A percentile compares a stretch with the other conserved stretches of the same genome.
phyloP scores from a whole-genome alignment of 2,113 vertebrate species.

The Philantomba maxwellii region DNA sequence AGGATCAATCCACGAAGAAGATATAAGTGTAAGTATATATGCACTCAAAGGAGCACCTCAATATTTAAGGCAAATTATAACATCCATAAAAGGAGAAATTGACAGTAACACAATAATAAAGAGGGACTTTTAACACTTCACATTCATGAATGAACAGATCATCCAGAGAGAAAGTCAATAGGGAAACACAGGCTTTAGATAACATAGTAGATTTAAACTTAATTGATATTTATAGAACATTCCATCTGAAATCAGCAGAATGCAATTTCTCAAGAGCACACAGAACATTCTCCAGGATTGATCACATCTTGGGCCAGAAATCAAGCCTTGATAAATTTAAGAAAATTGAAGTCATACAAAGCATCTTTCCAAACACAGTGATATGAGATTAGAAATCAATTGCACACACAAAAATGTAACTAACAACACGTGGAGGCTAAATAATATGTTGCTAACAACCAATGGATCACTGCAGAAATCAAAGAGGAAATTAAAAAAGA shows the following conservation, averaged over 20 bases:
- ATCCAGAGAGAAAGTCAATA: not conserved
- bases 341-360: not conserved
- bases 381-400: not conserved
- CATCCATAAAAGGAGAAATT: not conserved
- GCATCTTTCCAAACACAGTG: not conserved
- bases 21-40: not conserved
- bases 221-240: not conserved
- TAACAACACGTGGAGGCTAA: not conserved
- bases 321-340: not conserved
- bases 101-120: not conserved
- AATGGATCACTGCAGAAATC: not conserved
- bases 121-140: not conserved
- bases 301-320: not conserved
- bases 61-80: not conserved
- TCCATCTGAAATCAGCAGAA: not conserved
- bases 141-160: not conserved
- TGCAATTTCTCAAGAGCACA: not conserved
- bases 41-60: not conserved
- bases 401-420: not conserved
- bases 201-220: not conserved
- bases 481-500: not conserved
- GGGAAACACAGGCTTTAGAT: not conserved
- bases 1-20: not conserved
- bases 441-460: not conserved
- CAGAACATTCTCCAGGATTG: not conserved